Evolutionary conservation across 2,113 vertebrate species (phyloP).

Genomic region (Anseranas semipalmata): DNA sequence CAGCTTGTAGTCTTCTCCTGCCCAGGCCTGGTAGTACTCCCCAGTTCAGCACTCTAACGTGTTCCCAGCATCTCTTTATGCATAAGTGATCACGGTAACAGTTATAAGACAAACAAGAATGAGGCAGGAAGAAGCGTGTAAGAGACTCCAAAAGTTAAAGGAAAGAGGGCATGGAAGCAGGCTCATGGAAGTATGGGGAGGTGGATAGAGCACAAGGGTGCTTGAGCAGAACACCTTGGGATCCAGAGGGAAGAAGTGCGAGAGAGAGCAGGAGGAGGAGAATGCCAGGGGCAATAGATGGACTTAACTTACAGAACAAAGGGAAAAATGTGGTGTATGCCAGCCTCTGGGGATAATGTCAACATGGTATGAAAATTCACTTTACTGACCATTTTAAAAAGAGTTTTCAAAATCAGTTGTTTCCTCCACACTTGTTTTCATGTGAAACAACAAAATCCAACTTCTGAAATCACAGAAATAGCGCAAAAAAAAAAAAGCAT

Average conservation of each 20-base stretch:
- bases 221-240: background rate
- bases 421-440: background rate
- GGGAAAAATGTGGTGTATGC: background rate
- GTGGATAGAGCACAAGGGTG: background rate
- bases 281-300: background rate
- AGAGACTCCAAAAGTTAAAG: background rate
- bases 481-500: background rate
- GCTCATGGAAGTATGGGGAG: background rate
- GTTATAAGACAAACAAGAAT: background rate
- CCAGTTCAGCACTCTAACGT: fast-evolving
- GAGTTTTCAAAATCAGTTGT: background rate
- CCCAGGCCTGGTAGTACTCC: background rate
- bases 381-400: background rate
- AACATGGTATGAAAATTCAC: background rate
- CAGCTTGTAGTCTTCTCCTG: no score
- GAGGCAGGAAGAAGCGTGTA: background rate
- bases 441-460: no score
- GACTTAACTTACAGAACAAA: background rate
- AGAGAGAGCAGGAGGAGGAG: background rate
- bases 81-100: background rate
- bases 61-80: background rate
- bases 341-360: background rate
- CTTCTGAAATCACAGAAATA: background rate
- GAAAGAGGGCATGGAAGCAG: background rate
- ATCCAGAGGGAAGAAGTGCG: background rate